Evolutionary conservation across 2,797 vertebrate species (phyloP), one percentile per base, ranked within the genome.

Genomic region (Telmatherina bonti): DNA sequence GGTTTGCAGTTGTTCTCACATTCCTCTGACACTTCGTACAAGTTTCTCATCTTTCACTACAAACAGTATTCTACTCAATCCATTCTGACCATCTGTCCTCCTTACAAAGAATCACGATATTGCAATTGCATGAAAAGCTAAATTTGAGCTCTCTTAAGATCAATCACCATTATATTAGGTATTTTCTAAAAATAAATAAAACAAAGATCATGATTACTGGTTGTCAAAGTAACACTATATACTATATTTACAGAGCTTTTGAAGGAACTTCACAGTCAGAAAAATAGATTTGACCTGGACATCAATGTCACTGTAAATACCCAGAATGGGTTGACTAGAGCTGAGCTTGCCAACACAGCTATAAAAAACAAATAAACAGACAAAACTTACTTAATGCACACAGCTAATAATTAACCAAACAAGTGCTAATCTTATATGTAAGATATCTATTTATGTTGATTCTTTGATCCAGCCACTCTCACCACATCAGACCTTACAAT

Each of bases 251-350:
- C 30, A 5, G 24, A 29, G 43, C 20, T 63, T 54, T 45, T 45
- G 20, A 60, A 52, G 4, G 49, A 54, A 63, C 56, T 61, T 66
- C 29, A 56, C 55, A 55, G 63, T 20, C 20, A 41, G 13, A 30
- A 49, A 67, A 62, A 57, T 56, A 51, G 20, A 57, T 49, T 24
- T 62, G 72, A 74, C 64, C 64, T 61, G 58, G 11, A 8, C 43
- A 47, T 11, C 36, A 29, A 11, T n/a, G 64, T 52, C 35, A 33
- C 52, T 20, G 8, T 45, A 33, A 26, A n/a, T 35, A 35, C 18
- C 35, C 29, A 22, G 29, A 33, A 16, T 35, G 7, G 29, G 20
- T 26, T 27, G 18, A 35, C 20, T 38, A 35, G 20, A 52, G 15
- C 26, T 20, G 55, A 29, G 33, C 45, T 45, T 3, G 54, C 57